phyloP scores from a whole-genome alignment of 2,797 vertebrate species.

The Sebastes vulpes region DNA sequence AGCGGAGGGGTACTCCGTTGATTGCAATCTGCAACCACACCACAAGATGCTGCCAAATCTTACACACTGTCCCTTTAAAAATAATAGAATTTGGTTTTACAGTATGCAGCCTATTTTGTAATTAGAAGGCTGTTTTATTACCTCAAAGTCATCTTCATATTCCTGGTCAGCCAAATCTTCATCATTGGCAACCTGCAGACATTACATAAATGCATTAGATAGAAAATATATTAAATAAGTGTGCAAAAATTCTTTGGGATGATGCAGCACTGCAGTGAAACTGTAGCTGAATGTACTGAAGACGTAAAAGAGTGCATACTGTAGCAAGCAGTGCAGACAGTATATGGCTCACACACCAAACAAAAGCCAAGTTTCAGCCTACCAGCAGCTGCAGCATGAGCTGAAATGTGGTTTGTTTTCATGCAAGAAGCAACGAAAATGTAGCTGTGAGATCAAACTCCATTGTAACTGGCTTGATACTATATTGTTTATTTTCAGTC shows the following conservation, averaged over 20 bases:
- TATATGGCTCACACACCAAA: neutral
- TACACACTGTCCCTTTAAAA: neutral
- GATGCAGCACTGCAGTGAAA: neutral
- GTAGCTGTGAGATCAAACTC: neutral
- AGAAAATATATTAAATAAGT: neutral
- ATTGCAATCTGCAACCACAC: no score
- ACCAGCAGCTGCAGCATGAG: neutral
- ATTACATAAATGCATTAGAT: neutral
- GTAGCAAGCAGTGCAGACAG: neutral
- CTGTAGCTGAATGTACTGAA: neutral
- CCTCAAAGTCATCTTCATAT: slow-evolving; percentile 97
- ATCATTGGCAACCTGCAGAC: slow-evolving; percentile 77
- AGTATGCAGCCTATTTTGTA: neutral
- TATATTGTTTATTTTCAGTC: neutral
- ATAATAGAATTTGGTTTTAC: neutral
- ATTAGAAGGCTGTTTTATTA: slow-evolving; percentile 46
- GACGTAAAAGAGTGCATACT: neutral
- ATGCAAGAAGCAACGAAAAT: neutral
- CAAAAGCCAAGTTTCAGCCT: neutral
- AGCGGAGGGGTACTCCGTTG: no score
- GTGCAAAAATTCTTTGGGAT: neutral
- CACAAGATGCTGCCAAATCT: rapidly evolving
- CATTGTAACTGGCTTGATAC: neutral
- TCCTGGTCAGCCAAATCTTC: slow-evolving; percentile 54
- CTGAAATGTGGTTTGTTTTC: neutral